Evolutionary conservation across 92 coral and sea anemone species (phyloP).

Genomic region (Blastomussa wellsi): DNA sequence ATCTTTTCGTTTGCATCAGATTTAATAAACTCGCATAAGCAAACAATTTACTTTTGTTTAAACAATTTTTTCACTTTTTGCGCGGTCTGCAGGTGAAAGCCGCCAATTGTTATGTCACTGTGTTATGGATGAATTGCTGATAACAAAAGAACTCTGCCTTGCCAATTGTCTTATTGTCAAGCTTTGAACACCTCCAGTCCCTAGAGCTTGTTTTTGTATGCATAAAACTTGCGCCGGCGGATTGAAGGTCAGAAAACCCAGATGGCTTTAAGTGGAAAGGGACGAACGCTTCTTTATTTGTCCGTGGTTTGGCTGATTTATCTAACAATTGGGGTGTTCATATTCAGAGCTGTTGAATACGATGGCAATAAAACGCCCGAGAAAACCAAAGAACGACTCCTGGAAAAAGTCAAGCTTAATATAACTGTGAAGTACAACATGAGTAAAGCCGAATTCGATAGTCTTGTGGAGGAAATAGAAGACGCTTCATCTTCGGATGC

Average conservation of each 20-base stretch:
- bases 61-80: neutral
- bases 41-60: neutral
- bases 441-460: conserved; percentile 31
- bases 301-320: conserved; percentile 9
- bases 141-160: neutral
- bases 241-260: neutral
- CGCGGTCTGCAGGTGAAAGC: neutral
- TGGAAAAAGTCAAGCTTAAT: conserved; percentile 7
- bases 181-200: neutral
- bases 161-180: neutral
- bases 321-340: conserved; percentile 25
- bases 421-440: conserved; percentile 32
- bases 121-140: neutral
- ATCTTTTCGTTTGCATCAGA: neutral
- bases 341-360: conserved; percentile 42
- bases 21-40: neutral
- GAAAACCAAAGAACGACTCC: conserved; percentile 4
- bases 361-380: conserved; percentile 1
- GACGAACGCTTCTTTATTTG: neutral
- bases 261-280: neutral
- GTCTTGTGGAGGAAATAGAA: conserved; percentile 25
- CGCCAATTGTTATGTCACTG: too few relatives aligned
- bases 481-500: conserved; percentile 18
- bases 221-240: neutral
- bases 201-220: neutral